A percentile compares a stretch with the other conserved stretches of the same genome.
Evolutionary conservation across 1,140 invertebrate genomes (phyloP).

Genomic region (Zaprionus nigranus): DNA sequence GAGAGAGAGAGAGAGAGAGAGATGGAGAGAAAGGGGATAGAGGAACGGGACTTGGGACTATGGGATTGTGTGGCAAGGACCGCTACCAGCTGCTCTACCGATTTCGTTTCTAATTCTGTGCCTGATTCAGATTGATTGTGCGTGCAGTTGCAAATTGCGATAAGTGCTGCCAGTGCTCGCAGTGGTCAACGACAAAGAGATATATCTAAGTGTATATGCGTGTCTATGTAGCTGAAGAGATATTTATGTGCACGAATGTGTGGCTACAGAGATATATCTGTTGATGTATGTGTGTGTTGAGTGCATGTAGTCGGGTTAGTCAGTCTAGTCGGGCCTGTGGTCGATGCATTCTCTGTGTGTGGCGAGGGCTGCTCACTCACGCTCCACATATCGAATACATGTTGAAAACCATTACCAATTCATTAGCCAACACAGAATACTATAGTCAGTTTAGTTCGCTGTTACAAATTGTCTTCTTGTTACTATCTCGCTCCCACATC

Average conservation of each 20-base stretch:
- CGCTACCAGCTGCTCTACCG: constrained; percentile 4
- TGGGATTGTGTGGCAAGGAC: no score
- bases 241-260: background rate
- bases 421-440: background rate
- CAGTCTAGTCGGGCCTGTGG: background rate
- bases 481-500: background rate
- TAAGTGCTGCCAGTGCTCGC: background rate
- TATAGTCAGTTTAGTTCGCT: background rate
- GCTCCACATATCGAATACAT: background rate
- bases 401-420: background rate
- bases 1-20: background rate
- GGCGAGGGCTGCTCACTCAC: background rate
- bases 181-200: background rate
- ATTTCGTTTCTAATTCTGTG: constrained; percentile 6
- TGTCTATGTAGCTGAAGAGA: background rate
- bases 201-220: background rate
- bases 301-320: background rate
- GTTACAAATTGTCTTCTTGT: background rate
- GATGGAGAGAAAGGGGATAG: no score
- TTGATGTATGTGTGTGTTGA: background rate
- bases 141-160: constrained; percentile 8
- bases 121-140: constrained; percentile 29
- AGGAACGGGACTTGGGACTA: no score
- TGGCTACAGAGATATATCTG: background rate
- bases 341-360: no score